Conservation (phyloP, 2,888 invertebrate genomes). For the Drosophila limbata region DNA sequence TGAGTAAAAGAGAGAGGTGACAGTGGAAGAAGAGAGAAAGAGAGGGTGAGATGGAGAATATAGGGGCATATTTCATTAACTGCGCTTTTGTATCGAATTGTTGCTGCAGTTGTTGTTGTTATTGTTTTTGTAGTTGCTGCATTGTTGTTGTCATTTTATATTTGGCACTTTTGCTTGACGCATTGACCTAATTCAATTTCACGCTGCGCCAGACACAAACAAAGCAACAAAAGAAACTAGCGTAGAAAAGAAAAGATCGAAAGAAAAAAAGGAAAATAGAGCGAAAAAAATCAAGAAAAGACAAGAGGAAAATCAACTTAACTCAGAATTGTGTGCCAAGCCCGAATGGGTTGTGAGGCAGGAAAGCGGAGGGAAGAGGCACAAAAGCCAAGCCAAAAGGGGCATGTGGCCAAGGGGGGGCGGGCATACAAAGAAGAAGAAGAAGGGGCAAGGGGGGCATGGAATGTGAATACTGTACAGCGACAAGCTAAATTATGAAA, state of each 20-base stretch:
- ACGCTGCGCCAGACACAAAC: constrained; percentile 67
- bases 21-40: neutral
- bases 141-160: constrained; percentile 53
- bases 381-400: neutral
- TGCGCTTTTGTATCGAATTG: constrained; percentile 34
- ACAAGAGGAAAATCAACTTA: constrained; percentile 67
- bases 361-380: neutral
- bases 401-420: neutral
- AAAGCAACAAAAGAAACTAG: constrained; percentile 17
- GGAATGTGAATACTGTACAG: constrained; percentile 37
- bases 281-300: constrained; percentile 8
- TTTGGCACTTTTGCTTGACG: constrained; percentile 72
- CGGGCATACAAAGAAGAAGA: neutral
- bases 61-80: constrained; percentile 61
- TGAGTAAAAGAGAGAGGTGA: neutral
- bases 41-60: neutral
- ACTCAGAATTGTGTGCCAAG: constrained; percentile 59
- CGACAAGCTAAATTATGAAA: constrained; percentile 74
- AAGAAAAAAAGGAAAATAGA: neutral
- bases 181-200: constrained; percentile 78
- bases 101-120: constrained; percentile 2
- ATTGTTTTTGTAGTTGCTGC: constrained; percentile 13
- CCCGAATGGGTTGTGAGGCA: constrained; percentile 16
- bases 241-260: constrained; percentile 18
- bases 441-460: constrained; percentile 9